Conservation (phyloP, 2,797 vertebrate genomes). For the Oryzias dopingdopingensis region DNA sequence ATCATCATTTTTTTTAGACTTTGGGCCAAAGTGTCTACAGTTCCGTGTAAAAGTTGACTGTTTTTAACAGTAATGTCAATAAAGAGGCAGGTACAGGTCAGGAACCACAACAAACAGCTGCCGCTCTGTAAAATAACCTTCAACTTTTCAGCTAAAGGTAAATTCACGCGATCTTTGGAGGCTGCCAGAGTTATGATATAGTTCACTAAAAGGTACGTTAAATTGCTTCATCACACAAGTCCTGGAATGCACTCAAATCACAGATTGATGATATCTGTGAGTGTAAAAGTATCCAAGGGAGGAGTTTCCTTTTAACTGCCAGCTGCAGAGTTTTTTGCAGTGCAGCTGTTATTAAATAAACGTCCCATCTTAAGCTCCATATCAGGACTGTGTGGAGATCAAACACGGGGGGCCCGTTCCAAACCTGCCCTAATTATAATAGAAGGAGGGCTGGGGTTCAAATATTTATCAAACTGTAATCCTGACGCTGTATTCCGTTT, state of each 20-base stretch:
- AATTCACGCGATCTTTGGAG: constrained; percentile 1
- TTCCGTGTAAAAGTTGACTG: too few species aligned
- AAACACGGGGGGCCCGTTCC: constrained; percentile 47
- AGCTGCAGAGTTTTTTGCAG: constrained; percentile 61
- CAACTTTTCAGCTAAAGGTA: too few species aligned
- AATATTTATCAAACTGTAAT: constrained; percentile 73
- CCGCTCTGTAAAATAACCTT: neutral
- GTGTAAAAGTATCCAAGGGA: constrained; percentile 55
- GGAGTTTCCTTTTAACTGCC: constrained; percentile 62
- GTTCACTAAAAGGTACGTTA: constrained; percentile 25
- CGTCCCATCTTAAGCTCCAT: constrained; percentile 54
- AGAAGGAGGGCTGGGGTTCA: constrained; percentile 57
- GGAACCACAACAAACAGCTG: too few species aligned
- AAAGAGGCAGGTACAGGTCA: too few species aligned
- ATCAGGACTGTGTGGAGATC: constrained; percentile 53
- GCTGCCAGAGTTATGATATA: constrained; percentile 9
- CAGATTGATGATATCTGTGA: constrained; percentile 57
- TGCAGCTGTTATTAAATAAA: constrained; percentile 72
- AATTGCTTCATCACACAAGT: constrained; percentile 38
- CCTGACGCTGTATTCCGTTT: constrained; percentile 64
- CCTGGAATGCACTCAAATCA: constrained; percentile 55
- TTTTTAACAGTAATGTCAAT: too few species aligned
- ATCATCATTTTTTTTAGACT: too few species aligned
- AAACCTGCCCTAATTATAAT: constrained; percentile 69
- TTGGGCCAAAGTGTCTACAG: too few species aligned